A percentile compares a stretch with the other conserved stretches of the same genome.
Conservation (phyloP, 2,797 vertebrate species). For the Selene dorsalis region DNA sequence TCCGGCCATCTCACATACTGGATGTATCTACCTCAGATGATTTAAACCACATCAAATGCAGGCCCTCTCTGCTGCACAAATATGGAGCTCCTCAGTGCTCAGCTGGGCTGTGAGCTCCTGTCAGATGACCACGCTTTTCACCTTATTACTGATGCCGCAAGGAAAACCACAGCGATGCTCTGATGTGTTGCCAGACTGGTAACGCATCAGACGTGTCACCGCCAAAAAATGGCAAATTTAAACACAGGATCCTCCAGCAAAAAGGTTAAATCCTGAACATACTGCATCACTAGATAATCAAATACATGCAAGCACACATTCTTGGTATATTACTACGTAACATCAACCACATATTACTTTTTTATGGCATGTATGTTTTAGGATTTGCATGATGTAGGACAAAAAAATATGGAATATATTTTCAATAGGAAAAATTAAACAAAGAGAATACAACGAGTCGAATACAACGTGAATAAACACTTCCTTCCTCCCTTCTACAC, state of each 20-base stretch:
- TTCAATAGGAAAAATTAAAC: no score
- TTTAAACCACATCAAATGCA: background rate
- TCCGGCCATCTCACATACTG: no score
- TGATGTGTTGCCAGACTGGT: background rate
- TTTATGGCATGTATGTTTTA: no score
- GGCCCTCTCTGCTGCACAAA: background rate
- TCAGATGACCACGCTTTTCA: background rate
- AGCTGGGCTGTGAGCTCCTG: background rate
- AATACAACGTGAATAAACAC: no score
- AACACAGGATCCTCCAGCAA: background rate
- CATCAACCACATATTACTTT: background rate
- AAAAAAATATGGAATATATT: no score
- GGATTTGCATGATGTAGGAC: no score
- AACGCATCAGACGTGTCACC: background rate
- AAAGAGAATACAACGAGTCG: no score
- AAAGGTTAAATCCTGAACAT: background rate
- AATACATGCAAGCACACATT: background rate
- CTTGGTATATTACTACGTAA: background rate
- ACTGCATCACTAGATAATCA: background rate
- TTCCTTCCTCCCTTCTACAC: no score
- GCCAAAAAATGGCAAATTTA: background rate
- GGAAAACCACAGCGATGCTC: background rate
- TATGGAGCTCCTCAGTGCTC: background rate
- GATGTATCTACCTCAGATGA: background rate
- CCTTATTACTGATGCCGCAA: background rate